Percentiles rank a stretch among this genome's conserved stretches.
These are phyloP conservation scores for Petrolisthes manimaculis DNA, from an alignment of 2,888 invertebrate genomes.

Conservation along the genomic window DNA sequence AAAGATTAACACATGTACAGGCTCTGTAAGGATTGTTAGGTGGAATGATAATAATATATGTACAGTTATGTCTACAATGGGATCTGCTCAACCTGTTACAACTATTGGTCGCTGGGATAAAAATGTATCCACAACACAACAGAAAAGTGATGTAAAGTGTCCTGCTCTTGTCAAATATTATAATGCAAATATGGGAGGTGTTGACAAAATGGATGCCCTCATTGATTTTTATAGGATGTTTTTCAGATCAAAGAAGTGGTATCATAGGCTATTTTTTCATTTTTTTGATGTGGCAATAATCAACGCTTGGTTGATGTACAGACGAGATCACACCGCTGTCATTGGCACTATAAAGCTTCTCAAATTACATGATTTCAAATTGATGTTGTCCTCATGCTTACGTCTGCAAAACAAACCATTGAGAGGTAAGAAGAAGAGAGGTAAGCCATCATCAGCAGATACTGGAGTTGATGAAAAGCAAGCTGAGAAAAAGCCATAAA, in stretches of 20 bases:
- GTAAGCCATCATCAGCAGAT: constrained; percentile 30
- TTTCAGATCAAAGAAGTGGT: constrained; percentile 27
- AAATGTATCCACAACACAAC: constrained; percentile 32
- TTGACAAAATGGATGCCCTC: constrained; percentile 43
- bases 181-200: constrained; percentile 30
- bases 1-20: constrained; percentile 35
- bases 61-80: constrained; percentile 42
- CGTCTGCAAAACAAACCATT: constrained; percentile 24
- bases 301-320: constrained; percentile 30
- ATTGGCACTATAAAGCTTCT: constrained; percentile 8
- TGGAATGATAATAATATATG: constrained; percentile 45
- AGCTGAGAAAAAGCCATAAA: constrained; percentile 26
- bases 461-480: constrained; percentile 12
- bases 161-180: constrained; percentile 35
- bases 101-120: constrained; percentile 39
- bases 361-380: constrained; percentile 22
- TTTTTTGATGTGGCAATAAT: constrained; percentile 22
- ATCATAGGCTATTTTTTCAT: constrained; percentile 26
- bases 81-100: constrained; percentile 38
- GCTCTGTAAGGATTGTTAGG: constrained; percentile 30
- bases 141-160: constrained; percentile 26
- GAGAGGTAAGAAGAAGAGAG: constrained; percentile 30
- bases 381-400: constrained; percentile 18
- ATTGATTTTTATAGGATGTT: constrained; percentile 26
- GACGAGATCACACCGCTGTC: neutral